Conservation (phyloP, 2,113 vertebrate genomes). For the Xenopus tropicalis region UCB_Xtro_10.0 CM004443.2:75621001-75621500, state of each 20-base stretch:
- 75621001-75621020: too few relatives aligned
- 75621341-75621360: constrained; percentile 30
- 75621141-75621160: too few relatives aligned
- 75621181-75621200: too few relatives aligned
- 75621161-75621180: too few relatives aligned
- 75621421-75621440: constrained; percentile 39
- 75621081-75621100: too few relatives aligned
- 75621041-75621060: too few relatives aligned
- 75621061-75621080: too few relatives aligned
- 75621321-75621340: constrained; percentile 27
- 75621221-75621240: constrained; percentile 22
- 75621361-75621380: constrained; percentile 37
- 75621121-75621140: too few relatives aligned
- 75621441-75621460: constrained; percentile 37
- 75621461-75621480: too few relatives aligned
- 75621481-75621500: constrained; percentile 12
- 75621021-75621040: too few relatives aligned
- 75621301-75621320: constrained; percentile 30
- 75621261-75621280: constrained; percentile 18
- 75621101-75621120: too few relatives aligned
- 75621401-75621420: constrained; percentile 41
- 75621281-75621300: constrained; percentile 38
- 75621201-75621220: not conserved
- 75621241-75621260: constrained; percentile 15
- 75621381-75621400: constrained; percentile 38